These are phyloP conservation scores for Vipera latastei DNA, from an alignment of 2,797 vertebrate genomes.

Conservation along the genomic window DNA sequence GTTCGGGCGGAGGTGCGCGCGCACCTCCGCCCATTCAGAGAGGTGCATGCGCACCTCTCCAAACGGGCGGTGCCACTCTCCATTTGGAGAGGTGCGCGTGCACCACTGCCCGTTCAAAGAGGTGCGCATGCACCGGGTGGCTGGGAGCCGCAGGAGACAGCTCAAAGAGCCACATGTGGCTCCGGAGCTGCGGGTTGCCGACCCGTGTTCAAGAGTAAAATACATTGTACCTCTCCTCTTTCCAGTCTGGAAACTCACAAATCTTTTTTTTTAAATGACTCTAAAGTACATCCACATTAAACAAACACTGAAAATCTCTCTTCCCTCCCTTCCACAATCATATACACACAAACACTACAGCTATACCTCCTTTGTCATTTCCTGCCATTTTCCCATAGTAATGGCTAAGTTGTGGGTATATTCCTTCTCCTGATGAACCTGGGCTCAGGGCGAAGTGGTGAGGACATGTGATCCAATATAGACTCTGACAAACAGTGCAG, in stretches of 20 bases:
- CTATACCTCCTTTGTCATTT: constrained; percentile 64
- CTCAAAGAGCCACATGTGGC: no score
- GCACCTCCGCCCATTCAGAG: no score
- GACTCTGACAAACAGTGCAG: not conserved
- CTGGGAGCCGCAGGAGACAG: no score
- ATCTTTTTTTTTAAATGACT: not conserved
- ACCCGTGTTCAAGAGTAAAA: not conserved
- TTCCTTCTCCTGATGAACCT: not conserved
- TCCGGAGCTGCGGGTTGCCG: no score
- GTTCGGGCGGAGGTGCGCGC: no score
- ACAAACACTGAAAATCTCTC: not conserved
- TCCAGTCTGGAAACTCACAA: not conserved
- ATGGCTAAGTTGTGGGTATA: not conserved
- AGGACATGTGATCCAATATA: not conserved
- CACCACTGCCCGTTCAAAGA: no score
- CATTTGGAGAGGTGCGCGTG: no score
- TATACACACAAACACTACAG: not conserved
- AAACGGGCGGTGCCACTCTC: no score
- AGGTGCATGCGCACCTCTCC: no score
- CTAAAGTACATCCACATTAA: not conserved
- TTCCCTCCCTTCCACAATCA: not conserved
- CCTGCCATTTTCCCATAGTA: constrained; percentile 60
- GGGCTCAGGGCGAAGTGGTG: not conserved
- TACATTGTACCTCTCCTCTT: not conserved
- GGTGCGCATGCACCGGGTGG: no score